Evolutionary conservation across 2,797 vertebrate species (phyloP), one percentile per base, ranked within the genome.

Genomic region (Epinephelus malabaricus): DNA sequence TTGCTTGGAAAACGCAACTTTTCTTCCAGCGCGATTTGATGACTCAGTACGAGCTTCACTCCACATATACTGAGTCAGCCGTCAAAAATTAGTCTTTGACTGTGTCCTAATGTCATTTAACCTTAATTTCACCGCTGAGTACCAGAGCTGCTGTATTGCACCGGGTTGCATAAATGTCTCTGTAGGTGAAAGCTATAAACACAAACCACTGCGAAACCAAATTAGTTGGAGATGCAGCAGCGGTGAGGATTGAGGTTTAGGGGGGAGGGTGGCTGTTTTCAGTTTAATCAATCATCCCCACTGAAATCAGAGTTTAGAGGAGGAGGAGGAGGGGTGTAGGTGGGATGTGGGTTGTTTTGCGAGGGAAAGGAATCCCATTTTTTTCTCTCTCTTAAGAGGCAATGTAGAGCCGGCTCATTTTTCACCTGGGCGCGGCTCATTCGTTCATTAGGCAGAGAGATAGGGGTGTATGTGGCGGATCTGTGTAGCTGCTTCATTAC

Each of bases 391-490:
- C 67, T 88, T 83, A 78, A 89, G 85, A 55, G 55, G 79, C 40
- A 11, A 63, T 21, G 15, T 61, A 61, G 54, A 88, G 78, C 74
- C 30, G 0, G 69, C 82, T 92, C 82, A 85, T 93, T 93, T 94
- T 89, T 92, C 90, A 92, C 84, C 87, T 69, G 83, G 76, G 75
- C 49, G 71, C 53, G 34, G 76, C 81, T 89, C 74, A 61, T 86
- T 88, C 83, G 27, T 91, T 94, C 84, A 92, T 92, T 92, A 92
- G 81, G 77, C 70, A 66, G 69, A 85, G 78, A 89, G 85, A 91
- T 78, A 79, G 76, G 47, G 73, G 23, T 25, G 85, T 45, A 45
- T 75, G 85, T 74, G 69, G 69, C 56, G 14, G 81, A 89, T 90
- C 85, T 34, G 46, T 10, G 69, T 68, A 27, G 67, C 82, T 76